Base-by-base conservation (phyloP, 2,113 vertebrate genomes). In the Lepisosteus osseus region DNA sequence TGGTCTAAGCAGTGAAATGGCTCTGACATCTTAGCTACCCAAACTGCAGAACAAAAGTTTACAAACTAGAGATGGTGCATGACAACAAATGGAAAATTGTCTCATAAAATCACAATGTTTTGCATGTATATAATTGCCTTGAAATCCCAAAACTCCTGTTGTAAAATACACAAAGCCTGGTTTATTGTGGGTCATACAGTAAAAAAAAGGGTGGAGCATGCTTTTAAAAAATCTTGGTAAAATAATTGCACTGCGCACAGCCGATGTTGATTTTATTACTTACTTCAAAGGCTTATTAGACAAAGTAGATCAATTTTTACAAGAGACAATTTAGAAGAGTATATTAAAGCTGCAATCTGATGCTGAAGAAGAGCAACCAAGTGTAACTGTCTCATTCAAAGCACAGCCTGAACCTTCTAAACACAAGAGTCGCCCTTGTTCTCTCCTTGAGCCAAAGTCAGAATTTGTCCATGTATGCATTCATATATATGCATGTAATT, bases 361-460 rank as follows among this genome's bases (percentile, higher is more conserved):
- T 81, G 83, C 57, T 72, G 45, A 84, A 77, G 80, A 84, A 78
- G 73, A 82, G 77, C 85, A 84, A 76, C 81, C 82, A 79, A 78
- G 81, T 85, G 85, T 84, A 80, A 85, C 77, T 4, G 81, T 80
- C 81, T 83, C 57, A 73, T 78, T 78, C 55, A 76, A 75, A 59
- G 57, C 57, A n/a, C 9, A n/a, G 57, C 57, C 5, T 4, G 9
- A 51, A 51, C 47, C 47, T 9, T 6, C 47, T 6, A 2, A 51
- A 81, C 61, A 90, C 86, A 91, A 91, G 83, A 86, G 83, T 80
- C 74, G 75, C 72, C 84, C 82, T 89, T 91, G 89, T 90, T 82
- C 80, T 72, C 56, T 17, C 73, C 74, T 69, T 69, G 70, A 71
- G 69, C 81, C 75, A 75, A 65, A 73, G 70, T 76, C 79, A 82